Evolutionary conservation across 2,888 invertebrate species (phyloP).

Genomic region (Mellilla xanthometata): DNA sequence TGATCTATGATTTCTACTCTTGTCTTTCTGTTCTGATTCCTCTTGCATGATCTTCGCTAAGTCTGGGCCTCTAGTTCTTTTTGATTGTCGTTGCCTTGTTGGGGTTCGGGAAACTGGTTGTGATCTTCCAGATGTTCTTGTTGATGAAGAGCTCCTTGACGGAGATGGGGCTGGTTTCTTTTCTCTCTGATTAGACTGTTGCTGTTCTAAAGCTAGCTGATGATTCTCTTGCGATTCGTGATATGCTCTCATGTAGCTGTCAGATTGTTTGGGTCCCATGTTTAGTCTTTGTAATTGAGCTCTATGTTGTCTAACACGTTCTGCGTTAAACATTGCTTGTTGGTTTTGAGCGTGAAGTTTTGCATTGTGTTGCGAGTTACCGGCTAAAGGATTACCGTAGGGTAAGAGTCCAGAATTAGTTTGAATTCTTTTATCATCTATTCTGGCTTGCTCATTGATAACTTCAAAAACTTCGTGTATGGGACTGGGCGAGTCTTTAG

Average conservation of each 20-base stretch:
- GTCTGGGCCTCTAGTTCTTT: constrained; percentile 39
- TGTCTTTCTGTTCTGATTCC: constrained; percentile 47
- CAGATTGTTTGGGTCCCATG: constrained; percentile 62
- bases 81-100: constrained; percentile 27
- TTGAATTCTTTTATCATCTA: constrained; percentile 56
- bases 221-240: constrained; percentile 80
- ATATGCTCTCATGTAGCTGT: constrained; percentile 82
- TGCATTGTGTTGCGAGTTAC: constrained; percentile 64
- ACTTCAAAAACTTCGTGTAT: constrained; percentile 70
- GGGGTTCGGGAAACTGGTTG: constrained; percentile 6
- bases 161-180: constrained; percentile 21
- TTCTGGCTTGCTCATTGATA: constrained; percentile 64
- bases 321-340: constrained; percentile 77
- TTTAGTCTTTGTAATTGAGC: constrained; percentile 69
- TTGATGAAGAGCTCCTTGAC: neutral
- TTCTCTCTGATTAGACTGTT: constrained; percentile 52
- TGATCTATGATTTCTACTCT: constrained; percentile 68
- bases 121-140: constrained; percentile 2
- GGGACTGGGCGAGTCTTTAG: constrained; percentile 55
- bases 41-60: constrained; percentile 50
- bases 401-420: constrained; percentile 44
- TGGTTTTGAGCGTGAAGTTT: constrained; percentile 71
- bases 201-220: constrained; percentile 67
- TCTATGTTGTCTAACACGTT: constrained; percentile 67
- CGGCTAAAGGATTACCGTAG: constrained; percentile 70